These are phyloP conservation scores for Columba janthina DNA, from an alignment of 2,113 vertebrate genomes.

Conservation along the genomic window DNA sequence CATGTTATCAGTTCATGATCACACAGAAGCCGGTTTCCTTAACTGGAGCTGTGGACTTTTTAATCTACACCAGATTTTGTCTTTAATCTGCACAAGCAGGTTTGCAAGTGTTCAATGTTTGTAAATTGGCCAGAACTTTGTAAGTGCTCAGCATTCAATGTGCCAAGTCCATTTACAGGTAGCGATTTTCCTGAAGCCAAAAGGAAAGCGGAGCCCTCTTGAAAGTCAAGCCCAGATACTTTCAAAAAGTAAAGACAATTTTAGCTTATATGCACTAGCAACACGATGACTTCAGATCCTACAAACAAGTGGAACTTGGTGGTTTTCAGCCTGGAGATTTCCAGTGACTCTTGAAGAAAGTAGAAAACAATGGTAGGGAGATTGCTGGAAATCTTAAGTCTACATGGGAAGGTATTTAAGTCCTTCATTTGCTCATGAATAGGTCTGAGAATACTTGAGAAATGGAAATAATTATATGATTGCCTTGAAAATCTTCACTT, in stretches of 20 bases:
- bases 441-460: background rate
- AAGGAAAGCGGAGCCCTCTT: background rate
- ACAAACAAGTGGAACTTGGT: background rate
- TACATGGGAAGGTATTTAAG: background rate
- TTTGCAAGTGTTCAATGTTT: background rate
- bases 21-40: background rate
- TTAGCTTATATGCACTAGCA: background rate
- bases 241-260: background rate
- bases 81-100: fast-evolving
- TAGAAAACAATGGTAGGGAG: background rate
- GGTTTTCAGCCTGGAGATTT: background rate
- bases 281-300: background rate
- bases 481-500: background rate
- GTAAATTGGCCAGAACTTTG: background rate
- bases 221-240: background rate
- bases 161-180: background rate
- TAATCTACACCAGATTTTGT: background rate
- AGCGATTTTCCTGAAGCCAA: background rate
- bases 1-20: background rate
- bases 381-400: background rate
- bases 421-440: background rate
- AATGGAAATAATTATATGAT: background rate
- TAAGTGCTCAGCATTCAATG: background rate
- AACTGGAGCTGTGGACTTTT: background rate
- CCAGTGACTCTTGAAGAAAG: background rate